Evolutionary conservation across 2,113 vertebrate genomes (phyloP).

Genomic region (Serilophus lunatus): DNA sequence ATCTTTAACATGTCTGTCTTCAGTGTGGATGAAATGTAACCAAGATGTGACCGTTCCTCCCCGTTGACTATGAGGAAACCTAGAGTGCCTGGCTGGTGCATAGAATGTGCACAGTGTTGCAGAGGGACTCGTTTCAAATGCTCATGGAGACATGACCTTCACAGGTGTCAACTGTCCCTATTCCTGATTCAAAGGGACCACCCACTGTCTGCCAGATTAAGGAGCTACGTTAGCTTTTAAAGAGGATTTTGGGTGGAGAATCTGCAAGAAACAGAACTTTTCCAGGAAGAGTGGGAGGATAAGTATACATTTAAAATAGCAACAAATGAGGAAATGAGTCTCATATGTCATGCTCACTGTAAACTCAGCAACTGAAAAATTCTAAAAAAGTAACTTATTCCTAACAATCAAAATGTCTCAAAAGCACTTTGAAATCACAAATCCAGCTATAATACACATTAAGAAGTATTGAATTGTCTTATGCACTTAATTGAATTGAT

Average conservation of each 20-base stretch:
- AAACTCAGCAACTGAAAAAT: slow-evolving; percentile 21
- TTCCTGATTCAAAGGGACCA: neutral
- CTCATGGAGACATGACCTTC: neutral
- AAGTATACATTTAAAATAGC: slow-evolving; percentile 35
- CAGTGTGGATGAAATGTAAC: neutral
- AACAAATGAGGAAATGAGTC: slow-evolving; percentile 32
- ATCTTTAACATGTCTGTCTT: neutral
- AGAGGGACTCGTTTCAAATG: neutral
- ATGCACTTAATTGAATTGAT: neutral
- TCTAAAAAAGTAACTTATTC: slow-evolving; percentile 7
- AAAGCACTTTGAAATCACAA: slow-evolving; percentile 15
- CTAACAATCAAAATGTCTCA: slow-evolving; percentile 2
- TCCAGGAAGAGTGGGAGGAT: slow-evolving; percentile 53
- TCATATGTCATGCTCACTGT: slow-evolving; percentile 19
- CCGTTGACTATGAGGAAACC: neutral
- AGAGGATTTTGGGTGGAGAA: neutral
- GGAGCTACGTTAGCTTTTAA: neutral
- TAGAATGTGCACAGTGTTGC: neutral
- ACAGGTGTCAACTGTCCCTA: neutral
- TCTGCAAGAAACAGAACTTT: slow-evolving; percentile 4
- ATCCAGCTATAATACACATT: neutral
- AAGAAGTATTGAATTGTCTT: neutral
- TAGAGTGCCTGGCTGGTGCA: neutral
- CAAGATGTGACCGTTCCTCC: neutral
- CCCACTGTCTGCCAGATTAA: neutral